Evolutionary conservation across 2,797 vertebrate species (phyloP), one percentile per base, ranked within the genome.

Genomic region (Micrastur ruficollis): DNA sequence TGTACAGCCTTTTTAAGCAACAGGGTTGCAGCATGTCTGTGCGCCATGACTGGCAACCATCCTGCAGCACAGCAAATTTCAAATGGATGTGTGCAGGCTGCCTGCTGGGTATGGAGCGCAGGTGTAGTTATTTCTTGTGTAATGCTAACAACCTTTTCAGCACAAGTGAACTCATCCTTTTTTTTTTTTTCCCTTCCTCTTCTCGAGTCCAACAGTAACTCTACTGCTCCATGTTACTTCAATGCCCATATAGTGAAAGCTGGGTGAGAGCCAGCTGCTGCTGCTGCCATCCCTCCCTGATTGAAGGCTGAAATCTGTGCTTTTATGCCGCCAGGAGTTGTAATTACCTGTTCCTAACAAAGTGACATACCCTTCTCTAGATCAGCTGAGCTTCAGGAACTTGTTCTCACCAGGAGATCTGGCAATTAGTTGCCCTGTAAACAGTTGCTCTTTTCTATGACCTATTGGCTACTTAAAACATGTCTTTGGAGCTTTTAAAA

Each of bases 221-320:
- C 22, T 53, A 6, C 46, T 53, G 47, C 21, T 82, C 23, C 6
- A 2, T 72, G 50, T 89, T 80, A 58, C 25, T 87, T 80, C 42
- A 42, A 1, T 40, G 12, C 25, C 50, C 5, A 8, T 53, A 20
- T 25, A 81, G 34, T 0, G 0, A 66, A 47, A 50, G 23, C 40
- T 59, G 42, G 16, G 47, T 63, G 50, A 88, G 29, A 70, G 38
- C 26, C 18, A 59, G 50, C 9, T 1, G 1, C 29, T 86, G 1
- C 29, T 86, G 31, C 29, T 82, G 38, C 29, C 19, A 8, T 52
- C 36, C 31, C 9, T 79, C 8, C 36, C 25, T 7, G 5, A 67
- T 3, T 42, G 73, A 81, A 88, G 53, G 31, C 32, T 61, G 26
- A 80, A 86, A 53, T 65, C 19, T 36, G 7, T 61, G 38, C 13